Evolutionary conservation across 1,140 invertebrate genomes (phyloP), one percentile per base, ranked within the genome.

Genomic region (Octopus sinensis): DNA sequence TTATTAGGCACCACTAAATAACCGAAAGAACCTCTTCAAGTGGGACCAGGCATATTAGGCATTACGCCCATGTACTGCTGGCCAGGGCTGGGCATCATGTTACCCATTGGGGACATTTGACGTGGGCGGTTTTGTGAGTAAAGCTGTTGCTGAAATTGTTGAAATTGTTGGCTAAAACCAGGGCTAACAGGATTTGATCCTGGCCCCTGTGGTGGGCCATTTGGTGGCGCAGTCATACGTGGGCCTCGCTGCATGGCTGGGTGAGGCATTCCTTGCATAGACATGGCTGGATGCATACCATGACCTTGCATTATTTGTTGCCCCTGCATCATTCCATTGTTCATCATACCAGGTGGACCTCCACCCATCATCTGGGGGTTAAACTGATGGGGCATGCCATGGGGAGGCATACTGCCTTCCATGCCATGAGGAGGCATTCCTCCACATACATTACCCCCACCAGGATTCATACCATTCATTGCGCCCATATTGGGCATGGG

Each of bases 131-230:
- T 83, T 83, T 89, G 88, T 56, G 86, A 84, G 82, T 89, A 90
- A 52, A 89, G 83, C 84, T 90, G 89, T 82, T 90, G 89, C 80
- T 89, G 89, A 84, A 89, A 90, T 77, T 89, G 88, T 82, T 90
- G 88, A 85, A 86, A 88, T 54, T 88, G 87, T 71, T 84, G 83
- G 80, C 75, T 86, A 56, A 71, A 81, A 75, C 86, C 87, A 73
- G 83, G 84, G 17, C 82, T 82, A 7, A 82, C 83, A 54, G 84
- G 85, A 75, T 84, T 83, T 53, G 79, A 62, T 12, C 81, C 76
- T 6, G 77, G 73, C 3, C 79, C 82, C 80, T 80, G 89, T 87
- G 81, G 89, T 87, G 82, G 88, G 83, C 84, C 84, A 56, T 79
- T 51, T 6, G 68, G 68, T 1, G 83, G 81, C 7, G 81, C 77